Conservation (phyloP, 1,140 invertebrate genomes). For the Subanguina moxae region DNA sequence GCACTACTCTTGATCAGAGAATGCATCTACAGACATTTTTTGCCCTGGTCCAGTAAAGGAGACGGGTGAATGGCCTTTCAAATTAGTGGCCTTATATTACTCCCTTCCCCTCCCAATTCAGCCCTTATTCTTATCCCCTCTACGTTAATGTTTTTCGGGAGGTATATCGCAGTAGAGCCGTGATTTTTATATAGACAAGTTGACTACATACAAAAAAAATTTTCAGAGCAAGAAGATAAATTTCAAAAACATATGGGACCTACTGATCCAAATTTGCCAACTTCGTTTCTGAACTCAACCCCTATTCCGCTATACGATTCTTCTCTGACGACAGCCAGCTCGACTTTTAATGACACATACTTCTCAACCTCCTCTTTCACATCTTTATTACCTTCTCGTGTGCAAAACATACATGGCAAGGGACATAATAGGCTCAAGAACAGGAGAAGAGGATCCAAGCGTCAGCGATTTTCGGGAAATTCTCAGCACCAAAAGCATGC, state of each 20-base stretch:
- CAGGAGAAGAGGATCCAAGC: neutral
- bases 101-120: too few relatives aligned
- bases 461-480: neutral
- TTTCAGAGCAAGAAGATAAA: neutral
- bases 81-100: too few relatives aligned
- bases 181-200: neutral
- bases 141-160: too few relatives aligned
- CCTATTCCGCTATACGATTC: neutral
- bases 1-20: too few relatives aligned
- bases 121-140: too few relatives aligned
- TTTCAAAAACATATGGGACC: neutral
- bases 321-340: neutral
- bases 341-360: slow-evolving; percentile 3
- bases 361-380: neutral
- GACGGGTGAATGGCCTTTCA: too few relatives aligned
- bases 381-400: neutral
- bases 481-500: neutral
- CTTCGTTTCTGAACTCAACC: neutral
- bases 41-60: too few relatives aligned
- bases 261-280: too few relatives aligned
- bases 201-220: too few relatives aligned
- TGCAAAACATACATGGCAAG: neutral
- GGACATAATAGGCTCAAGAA: neutral
- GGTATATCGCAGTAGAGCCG: too few relatives aligned
- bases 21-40: too few relatives aligned